These are phyloP conservation scores for Crypturellus tataupa DNA, from an alignment of 2,797 vertebrate species.

Conservation along the genomic window DNA sequence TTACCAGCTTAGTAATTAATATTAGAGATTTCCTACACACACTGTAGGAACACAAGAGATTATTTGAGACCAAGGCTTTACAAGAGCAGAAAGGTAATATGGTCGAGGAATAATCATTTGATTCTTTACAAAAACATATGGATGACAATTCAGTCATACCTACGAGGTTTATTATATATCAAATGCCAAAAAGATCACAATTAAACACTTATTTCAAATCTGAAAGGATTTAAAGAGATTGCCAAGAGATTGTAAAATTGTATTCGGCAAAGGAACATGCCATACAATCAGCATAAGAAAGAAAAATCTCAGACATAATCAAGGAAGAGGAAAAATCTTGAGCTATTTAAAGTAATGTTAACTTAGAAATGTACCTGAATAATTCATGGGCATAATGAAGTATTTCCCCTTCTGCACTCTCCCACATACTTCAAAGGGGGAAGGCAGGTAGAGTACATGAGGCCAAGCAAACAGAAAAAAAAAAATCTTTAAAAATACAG, in stretches of 20 bases:
- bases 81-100: neutral
- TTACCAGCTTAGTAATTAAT: neutral
- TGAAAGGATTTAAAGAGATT: slow-evolving; percentile 50
- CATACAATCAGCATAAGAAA: slow-evolving; percentile 53
- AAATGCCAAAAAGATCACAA: slow-evolving; percentile 62
- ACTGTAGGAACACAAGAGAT: neutral
- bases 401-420: slow-evolving; percentile 61
- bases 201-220: slow-evolving; percentile 63
- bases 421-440: slow-evolving; percentile 64
- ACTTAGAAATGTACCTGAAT: slow-evolving; percentile 68
- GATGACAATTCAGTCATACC: slow-evolving; percentile 46
- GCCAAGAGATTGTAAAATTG: slow-evolving; percentile 47
- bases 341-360: slow-evolving; percentile 73
- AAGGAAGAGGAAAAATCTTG: slow-evolving; percentile 69
- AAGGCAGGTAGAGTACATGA: neutral
- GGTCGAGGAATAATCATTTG: neutral
- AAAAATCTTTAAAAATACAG: slow-evolving; percentile 33
- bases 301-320: slow-evolving; percentile 54
- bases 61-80: neutral
- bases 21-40: neutral
- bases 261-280: slow-evolving; percentile 38
- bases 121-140: neutral
- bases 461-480: slow-evolving; percentile 58
- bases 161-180: slow-evolving; percentile 2
- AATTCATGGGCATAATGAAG: slow-evolving; percentile 76